Conservation (phyloP, 1,140 invertebrate genomes). For the Radopholus similis region DNA sequence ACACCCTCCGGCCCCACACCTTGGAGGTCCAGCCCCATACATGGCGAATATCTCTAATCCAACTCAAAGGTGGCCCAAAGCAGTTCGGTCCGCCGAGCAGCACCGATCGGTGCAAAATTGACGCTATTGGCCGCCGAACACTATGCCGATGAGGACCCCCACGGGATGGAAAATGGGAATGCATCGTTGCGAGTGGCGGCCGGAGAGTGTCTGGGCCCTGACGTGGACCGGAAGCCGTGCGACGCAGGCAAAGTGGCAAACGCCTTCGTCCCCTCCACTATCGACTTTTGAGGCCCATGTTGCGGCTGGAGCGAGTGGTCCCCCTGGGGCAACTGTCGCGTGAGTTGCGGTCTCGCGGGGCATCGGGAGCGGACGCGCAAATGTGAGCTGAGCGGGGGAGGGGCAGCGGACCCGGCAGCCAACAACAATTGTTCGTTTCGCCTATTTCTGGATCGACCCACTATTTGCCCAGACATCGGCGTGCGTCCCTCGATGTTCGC, state of each 20-base stretch:
- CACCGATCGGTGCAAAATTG: slow-evolving; percentile 13
- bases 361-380: neutral
- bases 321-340: slow-evolving; percentile 7
- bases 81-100: slow-evolving; percentile 1
- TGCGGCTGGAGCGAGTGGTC: slow-evolving; percentile 9
- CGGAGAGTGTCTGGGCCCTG: neutral
- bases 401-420: neutral
- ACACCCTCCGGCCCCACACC: neutral
- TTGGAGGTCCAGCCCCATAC: neutral
- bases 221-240: slow-evolving; percentile 5
- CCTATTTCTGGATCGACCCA: neutral
- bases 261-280: neutral
- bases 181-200: neutral
- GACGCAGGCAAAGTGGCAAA: slow-evolving; percentile 3
- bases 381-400: neutral
- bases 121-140: neutral
- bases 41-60: neutral
- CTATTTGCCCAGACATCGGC: neutral
- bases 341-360: neutral
- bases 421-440: neutral
- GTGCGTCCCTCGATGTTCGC: neutral
- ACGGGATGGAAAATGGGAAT: neutral
- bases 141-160: neutral
- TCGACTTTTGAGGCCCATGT: neutral
- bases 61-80: slow-evolving; percentile 8